Evolutionary conservation across 1,140 invertebrate species (phyloP).

Genomic region (Drosophila virilis): DNA sequence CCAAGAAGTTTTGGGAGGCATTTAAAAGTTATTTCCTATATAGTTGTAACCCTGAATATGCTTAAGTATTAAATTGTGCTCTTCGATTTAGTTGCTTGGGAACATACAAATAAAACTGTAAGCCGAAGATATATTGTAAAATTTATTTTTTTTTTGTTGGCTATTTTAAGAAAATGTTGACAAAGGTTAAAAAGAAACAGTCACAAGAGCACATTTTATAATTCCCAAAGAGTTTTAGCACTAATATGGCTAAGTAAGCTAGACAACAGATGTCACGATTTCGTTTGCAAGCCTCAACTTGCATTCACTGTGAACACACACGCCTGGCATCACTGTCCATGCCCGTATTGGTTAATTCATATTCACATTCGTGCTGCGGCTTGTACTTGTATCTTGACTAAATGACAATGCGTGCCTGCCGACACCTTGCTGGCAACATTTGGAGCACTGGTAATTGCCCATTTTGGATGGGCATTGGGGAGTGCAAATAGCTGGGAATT

Average conservation of each 20-base stretch:
- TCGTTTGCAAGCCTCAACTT: background rate
- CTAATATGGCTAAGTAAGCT: background rate
- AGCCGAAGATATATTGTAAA: too few relatives aligned
- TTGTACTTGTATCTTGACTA: constrained; percentile 38
- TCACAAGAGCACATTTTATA: background rate
- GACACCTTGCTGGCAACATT: constrained; percentile 62
- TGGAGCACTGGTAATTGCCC: constrained; percentile 67
- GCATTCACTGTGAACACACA: constrained; percentile 5
- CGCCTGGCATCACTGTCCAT: constrained; percentile 13
- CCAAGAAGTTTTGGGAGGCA: too few relatives aligned
- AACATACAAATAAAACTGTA: too few relatives aligned
- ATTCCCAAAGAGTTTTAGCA: background rate
- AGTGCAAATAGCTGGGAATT: constrained; percentile 16
- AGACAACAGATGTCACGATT: too few relatives aligned
- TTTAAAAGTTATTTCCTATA: too few relatives aligned
- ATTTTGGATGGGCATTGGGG: constrained; percentile 22
- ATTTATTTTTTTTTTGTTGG: too few relatives aligned
- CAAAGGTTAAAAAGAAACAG: too few relatives aligned
- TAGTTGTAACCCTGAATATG: too few relatives aligned
- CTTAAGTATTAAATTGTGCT: too few relatives aligned
- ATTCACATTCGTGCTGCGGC: constrained; percentile 25
- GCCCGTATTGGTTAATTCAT: background rate
- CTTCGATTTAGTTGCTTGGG: too few relatives aligned
- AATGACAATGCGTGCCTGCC: constrained; percentile 77
- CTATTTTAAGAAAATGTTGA: too few relatives aligned